Evolutionary conservation across 2,888 invertebrate genomes (phyloP), one percentile per base, ranked within the genome.

Genomic region (Smittia aterrima): DNA sequence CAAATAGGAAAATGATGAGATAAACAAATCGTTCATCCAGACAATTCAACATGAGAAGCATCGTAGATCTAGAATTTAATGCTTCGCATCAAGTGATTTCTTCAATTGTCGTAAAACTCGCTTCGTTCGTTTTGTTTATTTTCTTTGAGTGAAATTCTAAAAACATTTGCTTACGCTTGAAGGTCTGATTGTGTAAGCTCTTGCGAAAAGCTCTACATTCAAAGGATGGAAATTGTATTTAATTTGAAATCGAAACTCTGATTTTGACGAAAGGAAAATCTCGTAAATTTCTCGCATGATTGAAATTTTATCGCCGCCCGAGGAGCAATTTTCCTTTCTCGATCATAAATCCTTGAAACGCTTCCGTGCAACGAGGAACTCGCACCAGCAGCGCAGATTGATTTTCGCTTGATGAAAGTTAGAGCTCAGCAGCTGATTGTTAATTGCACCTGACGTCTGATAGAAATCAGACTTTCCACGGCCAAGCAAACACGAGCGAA

Each of bases 1-100:
- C 58, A 58, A 58, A 58, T 58, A 58, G 58, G 58, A 58, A 58
- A 58, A 58, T 58, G 58, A 58, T 58, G 58, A 58, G 58, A 58
- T 58, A 58, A 58, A 58, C 58, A 58, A 58, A 58, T 58, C 13
- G 22, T 58, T 58, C 18, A 2, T 47, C 11, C 47, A 47, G 2
- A 47, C 16, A 11, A 3, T 47, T 47, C 47, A 47, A 11, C 47
- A 47, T 47, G 47, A 32, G 32, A 47, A 47, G 2, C 47, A 47
- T 32, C 32, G 32, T 32, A 32, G 32, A 32, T 32, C 32, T 32
- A 3, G 32, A 32, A 9, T 32, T 32, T 32, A 6, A 32, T 32
- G 32, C 32, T 32, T 32, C 32, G 32, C 9, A 13, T 47, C 47
- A 47, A 47, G 47, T 47, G 47, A 47, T 6, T 47, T 47, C 11